Base-by-base conservation (phyloP, 2,113 vertebrate species). In the Osmerus mordax region DNA sequence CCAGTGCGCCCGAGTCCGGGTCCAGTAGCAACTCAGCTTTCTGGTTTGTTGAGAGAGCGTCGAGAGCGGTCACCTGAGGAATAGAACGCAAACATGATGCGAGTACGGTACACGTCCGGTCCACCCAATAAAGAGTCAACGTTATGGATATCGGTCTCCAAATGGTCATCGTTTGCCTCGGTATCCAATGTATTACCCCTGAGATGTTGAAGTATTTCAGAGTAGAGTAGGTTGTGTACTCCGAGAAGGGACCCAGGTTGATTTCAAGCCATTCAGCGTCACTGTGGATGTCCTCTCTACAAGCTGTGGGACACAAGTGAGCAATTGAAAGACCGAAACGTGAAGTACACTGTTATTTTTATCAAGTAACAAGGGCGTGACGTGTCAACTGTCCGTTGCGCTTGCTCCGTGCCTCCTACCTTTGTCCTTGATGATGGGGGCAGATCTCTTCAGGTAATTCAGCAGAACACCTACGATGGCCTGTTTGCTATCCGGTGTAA, bases 11-110 rank as follows among this genome's bases (percentile, higher is more conserved):
- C 0, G 67, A 77, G 7, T 64, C 21, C n/a, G 62, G 54, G 68
- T 84, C 82, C 25, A 81, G 65, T 11, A 84, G 3, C 53, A 86
- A 21, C 14, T 84, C 73, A 52, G 72, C 80, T 51, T 79, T 77
- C 65, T 84, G 82, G 0, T 59, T 21, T 60, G 81, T 62, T 71
- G 81, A 70, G 16, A 86, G 73, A 8, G 16, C 25, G 25, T 28
- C 6, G 65, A 68, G 67, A 68, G 75, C 14, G 7, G 16, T 12
- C 3, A 18, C 28, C 82, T 84, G 13, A 19, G 0, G n/a, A 0
- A 28, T 1, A 21, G 11, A 19, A 19, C 3, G 47, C 32, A 28
- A 28, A 28, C 25, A 32, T 12, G 29, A 36, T 32, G 29, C 16
- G 28, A 62, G 29, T 36, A 13, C 25, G 7, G 6, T 32, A 18